Percentiles rank a stretch among this genome's conserved stretches.
These are phyloP conservation scores for Deroplatys truncata DNA, from an alignment of 2,888 invertebrate species.

Conservation along the genomic window DNA sequence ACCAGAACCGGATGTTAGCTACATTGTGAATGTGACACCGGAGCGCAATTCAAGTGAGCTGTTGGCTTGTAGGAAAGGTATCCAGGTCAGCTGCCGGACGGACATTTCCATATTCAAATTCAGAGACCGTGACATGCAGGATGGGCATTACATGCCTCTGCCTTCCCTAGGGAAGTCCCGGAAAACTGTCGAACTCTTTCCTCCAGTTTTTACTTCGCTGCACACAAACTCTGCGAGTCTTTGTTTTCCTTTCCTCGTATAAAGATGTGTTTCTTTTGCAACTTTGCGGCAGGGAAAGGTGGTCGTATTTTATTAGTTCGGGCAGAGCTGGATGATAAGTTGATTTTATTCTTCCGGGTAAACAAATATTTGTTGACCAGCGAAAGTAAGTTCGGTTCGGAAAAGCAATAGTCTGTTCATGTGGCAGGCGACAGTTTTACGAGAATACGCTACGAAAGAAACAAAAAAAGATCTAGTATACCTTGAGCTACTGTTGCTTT, in stretches of 20 bases:
- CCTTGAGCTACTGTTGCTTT: too few relatives aligned
- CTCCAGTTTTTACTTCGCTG: not conserved
- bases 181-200: not conserved
- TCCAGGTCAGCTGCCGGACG: not conserved
- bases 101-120: not conserved
- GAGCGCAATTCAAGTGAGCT: not conserved
- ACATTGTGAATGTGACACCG: not conserved
- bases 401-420: too few relatives aligned
- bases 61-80: not conserved
- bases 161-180: not conserved
- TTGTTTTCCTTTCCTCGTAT: not conserved
- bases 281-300: not conserved
- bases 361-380: not conserved
- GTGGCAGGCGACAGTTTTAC: too few relatives aligned
- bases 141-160: too few relatives aligned
- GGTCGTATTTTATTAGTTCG: not conserved
- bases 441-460: too few relatives aligned
- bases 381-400: too few relatives aligned
- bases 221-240: not conserved
- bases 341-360: not conserved
- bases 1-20: not conserved
- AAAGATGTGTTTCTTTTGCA: not conserved
- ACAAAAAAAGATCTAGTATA: too few relatives aligned
- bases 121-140: not conserved
- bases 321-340: not conserved